These are phyloP conservation scores for Bombus sibiricus DNA, from an alignment of 1,140 invertebrate genomes.

Conservation along the genomic window DNA sequence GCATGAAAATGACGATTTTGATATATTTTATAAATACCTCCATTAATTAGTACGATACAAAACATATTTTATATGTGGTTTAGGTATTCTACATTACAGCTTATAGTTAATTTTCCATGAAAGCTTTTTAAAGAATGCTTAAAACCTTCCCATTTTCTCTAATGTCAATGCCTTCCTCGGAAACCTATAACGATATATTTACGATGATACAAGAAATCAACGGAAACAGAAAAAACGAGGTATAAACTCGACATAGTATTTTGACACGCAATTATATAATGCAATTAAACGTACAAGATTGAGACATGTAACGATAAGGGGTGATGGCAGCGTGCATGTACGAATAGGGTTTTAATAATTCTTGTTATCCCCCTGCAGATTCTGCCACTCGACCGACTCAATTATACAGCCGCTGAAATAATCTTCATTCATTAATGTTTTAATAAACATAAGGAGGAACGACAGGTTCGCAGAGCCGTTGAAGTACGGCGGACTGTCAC, in stretches of 20 bases:
- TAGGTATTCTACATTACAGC: neutral
- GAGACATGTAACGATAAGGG: neutral
- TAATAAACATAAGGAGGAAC: conserved; percentile 50
- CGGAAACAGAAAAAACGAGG: neutral
- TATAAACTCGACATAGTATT: neutral
- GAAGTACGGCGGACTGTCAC: conserved; percentile 35
- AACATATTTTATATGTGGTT: neutral
- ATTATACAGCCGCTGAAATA: conserved; percentile 53
- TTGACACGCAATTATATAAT: conserved; percentile 14
- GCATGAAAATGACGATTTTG: too few relatives aligned
- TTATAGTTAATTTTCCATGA: neutral
- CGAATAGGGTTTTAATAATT: conserved; percentile 21
- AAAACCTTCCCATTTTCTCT: neutral
- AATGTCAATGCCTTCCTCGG: neutral
- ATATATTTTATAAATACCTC: neutral
- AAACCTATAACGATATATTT: neutral
- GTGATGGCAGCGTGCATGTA: neutral
- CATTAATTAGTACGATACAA: neutral
- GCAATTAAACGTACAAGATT: conserved; percentile 25
- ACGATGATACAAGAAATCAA: neutral
- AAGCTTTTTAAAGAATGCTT: neutral
- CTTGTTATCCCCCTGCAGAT: conserved; percentile 1
- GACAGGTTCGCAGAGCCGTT: conserved; percentile 5
- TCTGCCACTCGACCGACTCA: conserved; percentile 48
- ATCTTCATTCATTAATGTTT: conserved; percentile 57